Conservation (phyloP, 1,140 invertebrate species). For the Drosophila ambigua region DNA sequence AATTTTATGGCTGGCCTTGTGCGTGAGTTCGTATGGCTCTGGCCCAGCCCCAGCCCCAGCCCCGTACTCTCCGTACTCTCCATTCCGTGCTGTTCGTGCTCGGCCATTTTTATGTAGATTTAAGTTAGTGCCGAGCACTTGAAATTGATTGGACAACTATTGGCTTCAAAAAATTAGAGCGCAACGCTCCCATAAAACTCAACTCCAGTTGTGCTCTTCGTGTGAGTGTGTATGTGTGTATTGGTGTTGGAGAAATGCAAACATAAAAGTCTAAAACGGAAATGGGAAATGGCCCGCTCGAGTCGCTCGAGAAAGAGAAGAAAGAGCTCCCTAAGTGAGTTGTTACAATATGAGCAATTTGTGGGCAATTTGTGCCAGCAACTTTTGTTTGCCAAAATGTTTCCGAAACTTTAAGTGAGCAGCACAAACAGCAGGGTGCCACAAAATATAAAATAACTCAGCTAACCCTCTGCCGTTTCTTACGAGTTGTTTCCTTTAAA, state of each 20-base stretch:
- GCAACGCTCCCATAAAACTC: conserved; percentile 64
- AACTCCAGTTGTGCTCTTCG: conserved; percentile 24
- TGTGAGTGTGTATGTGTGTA: background rate
- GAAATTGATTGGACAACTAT: conserved; percentile 80
- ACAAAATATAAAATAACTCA: background rate
- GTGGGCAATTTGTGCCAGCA: conserved; percentile 38
- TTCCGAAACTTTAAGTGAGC: conserved; percentile 17
- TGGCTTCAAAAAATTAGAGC: conserved; percentile 75
- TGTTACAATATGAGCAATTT: conserved; percentile 71
- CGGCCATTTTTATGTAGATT: conserved; percentile 74
- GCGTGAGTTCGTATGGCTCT: conserved; percentile 37
- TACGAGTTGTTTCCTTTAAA: too few relatives aligned
- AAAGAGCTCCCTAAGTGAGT: conserved; percentile 38
- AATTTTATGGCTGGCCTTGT: conserved; percentile 62
- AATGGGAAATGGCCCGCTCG: conserved; percentile 52
- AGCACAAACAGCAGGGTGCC: background rate
- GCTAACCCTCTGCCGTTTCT: too few relatives aligned
- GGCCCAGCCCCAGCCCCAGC: conserved; percentile 1
- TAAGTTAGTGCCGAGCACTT: conserved; percentile 66
- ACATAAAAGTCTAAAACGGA: conserved; percentile 71
- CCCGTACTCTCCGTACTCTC: conserved; percentile 1
- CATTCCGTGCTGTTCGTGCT: conserved; percentile 17
- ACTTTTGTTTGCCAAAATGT: conserved; percentile 25
- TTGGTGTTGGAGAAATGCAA: conserved; percentile 43
- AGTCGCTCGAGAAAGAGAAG: conserved; percentile 13